Percentiles rank a stretch among this genome's conserved stretches.
phyloP scores from a whole-genome alignment of 2,797 vertebrate species.

The Apodemus agrarius region DNA sequence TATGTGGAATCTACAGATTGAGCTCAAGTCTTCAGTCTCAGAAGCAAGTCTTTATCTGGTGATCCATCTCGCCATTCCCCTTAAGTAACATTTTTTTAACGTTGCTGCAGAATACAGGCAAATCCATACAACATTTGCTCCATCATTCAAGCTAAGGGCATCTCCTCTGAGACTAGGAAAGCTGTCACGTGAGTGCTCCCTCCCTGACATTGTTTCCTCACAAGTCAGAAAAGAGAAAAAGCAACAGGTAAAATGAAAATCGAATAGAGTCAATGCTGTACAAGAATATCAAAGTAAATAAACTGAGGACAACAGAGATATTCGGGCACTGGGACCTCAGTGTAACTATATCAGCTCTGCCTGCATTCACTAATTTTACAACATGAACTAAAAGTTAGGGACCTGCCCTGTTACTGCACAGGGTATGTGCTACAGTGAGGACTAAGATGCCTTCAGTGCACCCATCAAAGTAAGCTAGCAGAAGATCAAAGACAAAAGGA shows the following conservation, averaged over 20 bases:
- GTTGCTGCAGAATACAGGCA: neutral
- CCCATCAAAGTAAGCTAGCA: neutral
- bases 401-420: fast-evolving
- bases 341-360: neutral
- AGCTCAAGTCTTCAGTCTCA: neutral
- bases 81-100: neutral
- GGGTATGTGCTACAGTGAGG: fast-evolving
- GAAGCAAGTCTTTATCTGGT: neutral
- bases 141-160: neutral
- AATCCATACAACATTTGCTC: neutral
- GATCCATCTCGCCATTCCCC: too few relatives aligned
- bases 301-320: neutral
- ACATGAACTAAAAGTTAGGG: neutral
- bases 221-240: slow-evolving; percentile 8
- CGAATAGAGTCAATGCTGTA: neutral
- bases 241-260: neutral
- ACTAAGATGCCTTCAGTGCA: neutral
- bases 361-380: neutral
- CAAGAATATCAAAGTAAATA: slow-evolving; percentile 42
- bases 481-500: neutral
- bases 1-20: neutral
- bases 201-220: neutral
- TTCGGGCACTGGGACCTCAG: neutral
- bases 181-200: neutral
- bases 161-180: neutral